Base-by-base conservation (phyloP, 1,140 invertebrate species). In the Phymastichus coffea region DNA sequence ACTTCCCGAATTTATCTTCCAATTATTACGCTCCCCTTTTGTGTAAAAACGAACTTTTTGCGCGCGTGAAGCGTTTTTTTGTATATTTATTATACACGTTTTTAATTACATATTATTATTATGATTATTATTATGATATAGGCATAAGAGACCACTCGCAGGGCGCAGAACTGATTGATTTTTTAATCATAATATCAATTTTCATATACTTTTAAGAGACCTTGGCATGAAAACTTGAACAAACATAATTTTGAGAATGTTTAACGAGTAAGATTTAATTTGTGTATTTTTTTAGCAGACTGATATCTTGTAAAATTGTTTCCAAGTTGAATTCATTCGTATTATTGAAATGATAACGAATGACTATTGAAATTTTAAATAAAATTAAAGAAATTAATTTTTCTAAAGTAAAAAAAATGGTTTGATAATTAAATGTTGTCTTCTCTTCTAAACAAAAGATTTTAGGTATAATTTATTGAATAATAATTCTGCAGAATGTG, bases 81-180 rank as follows among this genome's bases (percentile, higher is more conserved):
- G 52, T 55, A 60, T 55, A 55, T 49, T 61, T 61, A 61, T 61
- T 55, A 61, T 44, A 47, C 55, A 61, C 22, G 40, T 43, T 55
- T 60, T 61, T 55, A 41, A 56, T 51, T 48, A 9, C 40, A 60
- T 28, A 54, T 7, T 33, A 12, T 33, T 7, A 7, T 33, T 33
- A 33, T 6, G 6, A 33, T 33, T 7, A 6, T 33, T 33, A 33
- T 12, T 7, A 6, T 7, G 12, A 33, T 23, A 47, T 60, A 61
- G 37, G 23, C 20, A 15, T 55, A 51, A 51, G 26, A 56, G 47
- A 61, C 46, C 51, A 61, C 46, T 60, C 38, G 47, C 44, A 61
- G 30, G 46, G 58, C 58, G 37, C 58, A 53, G 57, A 60, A 60
- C 58, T 54, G 51, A 60, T 60, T 60, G 52, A 61, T 61, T 49